Base-by-base conservation (phyloP, 2,113 vertebrate species). In the Falco punctatus region DNA sequence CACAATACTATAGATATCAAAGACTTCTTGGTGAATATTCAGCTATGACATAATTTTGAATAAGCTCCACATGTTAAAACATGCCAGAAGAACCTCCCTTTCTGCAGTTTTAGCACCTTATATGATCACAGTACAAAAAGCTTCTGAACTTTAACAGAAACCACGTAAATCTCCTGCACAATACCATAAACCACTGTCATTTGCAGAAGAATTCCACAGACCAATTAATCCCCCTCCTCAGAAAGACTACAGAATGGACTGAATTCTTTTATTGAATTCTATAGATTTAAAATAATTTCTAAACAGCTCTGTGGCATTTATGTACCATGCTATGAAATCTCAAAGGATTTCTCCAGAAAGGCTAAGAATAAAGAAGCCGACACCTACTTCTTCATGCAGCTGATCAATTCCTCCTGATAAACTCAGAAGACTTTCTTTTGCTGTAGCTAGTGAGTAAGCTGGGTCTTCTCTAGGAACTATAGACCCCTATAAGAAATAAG, bases 341-440 rank as follows among this genome's bases (percentile, higher is more conserved):
- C 46, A 61, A 75, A 83, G 23, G 2, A 62, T 71, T 69, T 80
- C 28, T 80, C 38, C 62, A 70, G 18, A 62, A 51, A 54, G n/a
- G 12, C 20, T 69, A 83, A 49, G 64, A 94, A 86, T 38, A 77
- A 75, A 92, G 21, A 70, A 61, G 7, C 8, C 66, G 64, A 28
- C 32, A 81, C 87, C 54, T 69, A 98, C 98, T 96, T 97, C 85
- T 77, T 91, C 85, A 49, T 98, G 94, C 21, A 99, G 88, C 22
- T 90, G 83, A 62, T 97, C 93, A 12, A 97, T 96, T 66, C 97
- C 91, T 78, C 88, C n/a, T 67, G 89, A 92, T 55, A 98, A 59
- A 26, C 26, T 91, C 75, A 80, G 66, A 19, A 98, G 79, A 73
- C 93, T 95, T 65, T 85, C 86, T 55, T 97, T 93, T 51, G 91